phyloP scores from a whole-genome alignment of 2,797 vertebrate species.

The Poeciliopsis presidionis region DNA sequence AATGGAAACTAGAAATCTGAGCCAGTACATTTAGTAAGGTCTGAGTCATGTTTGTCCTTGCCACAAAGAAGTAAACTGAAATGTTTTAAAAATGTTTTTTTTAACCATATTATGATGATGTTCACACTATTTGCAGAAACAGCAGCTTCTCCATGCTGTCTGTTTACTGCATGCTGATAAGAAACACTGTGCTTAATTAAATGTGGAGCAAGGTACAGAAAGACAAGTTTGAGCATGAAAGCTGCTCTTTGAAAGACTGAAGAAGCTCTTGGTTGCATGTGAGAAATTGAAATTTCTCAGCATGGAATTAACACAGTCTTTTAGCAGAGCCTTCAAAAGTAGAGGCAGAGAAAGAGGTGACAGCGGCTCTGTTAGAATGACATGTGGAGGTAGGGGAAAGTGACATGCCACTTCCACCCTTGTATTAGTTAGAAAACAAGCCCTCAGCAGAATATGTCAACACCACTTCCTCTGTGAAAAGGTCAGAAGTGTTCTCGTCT shows the following conservation, averaged over 20 bases:
- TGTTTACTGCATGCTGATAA: not conserved
- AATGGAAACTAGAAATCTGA: not conserved
- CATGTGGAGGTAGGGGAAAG: not conserved
- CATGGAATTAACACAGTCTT: not conserved
- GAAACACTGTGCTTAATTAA: not conserved
- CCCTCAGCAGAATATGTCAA: not conserved
- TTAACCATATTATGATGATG: not conserved
- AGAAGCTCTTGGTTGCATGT: not conserved
- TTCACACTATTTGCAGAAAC: not conserved
- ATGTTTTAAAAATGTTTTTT: not conserved
- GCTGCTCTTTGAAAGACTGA: not conserved
- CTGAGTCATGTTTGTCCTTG: not conserved
- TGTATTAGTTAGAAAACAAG: not conserved
- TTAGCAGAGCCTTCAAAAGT: not conserved
- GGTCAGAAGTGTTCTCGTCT: constrained; percentile 6
- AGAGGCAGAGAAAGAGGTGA: not conserved
- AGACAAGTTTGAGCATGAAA: not conserved
- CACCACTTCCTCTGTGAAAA: constrained; percentile 2
- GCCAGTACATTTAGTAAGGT: too few species aligned
- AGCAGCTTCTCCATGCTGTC: not conserved
- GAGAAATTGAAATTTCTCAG: not conserved
- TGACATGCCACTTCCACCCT: not conserved
- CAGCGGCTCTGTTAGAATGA: not conserved
- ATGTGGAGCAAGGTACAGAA: not conserved
- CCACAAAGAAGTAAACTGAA: not conserved